A percentile compares a stretch with the other conserved stretches of the same genome.
These are phyloP conservation scores for Polyodon spathula DNA, from an alignment of 2,113 vertebrate species.

Conservation along the genomic window DNA sequence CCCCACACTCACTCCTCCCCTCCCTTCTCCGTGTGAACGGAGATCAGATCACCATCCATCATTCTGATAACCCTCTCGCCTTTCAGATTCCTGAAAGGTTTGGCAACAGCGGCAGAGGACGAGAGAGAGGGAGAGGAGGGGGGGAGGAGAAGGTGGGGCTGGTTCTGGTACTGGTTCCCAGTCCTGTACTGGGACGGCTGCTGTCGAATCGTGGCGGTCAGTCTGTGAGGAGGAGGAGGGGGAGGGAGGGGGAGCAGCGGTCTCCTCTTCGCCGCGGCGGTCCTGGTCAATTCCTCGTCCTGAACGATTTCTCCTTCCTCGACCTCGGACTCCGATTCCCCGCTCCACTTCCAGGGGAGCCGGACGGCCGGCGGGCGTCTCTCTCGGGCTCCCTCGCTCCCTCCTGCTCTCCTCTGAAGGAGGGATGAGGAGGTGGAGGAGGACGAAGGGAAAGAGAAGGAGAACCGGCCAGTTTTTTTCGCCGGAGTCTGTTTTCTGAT, in stretches of 20 bases:
- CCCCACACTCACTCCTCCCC: neutral
- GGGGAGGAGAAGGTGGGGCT: neutral
- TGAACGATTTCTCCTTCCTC: slow-evolving; percentile 84
- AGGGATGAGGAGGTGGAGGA: slow-evolving; percentile 37
- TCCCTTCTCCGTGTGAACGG: slow-evolving; percentile 10
- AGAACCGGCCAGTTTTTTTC: slow-evolving; percentile 29
- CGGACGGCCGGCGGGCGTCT: slow-evolving; percentile 14
- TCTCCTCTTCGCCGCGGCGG: too few species aligned
- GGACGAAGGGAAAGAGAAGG: slow-evolving; percentile 30
- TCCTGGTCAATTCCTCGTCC: too few species aligned
- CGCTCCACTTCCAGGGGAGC: slow-evolving; percentile 16
- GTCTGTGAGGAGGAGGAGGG: too few species aligned
- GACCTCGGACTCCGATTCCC: slow-evolving; percentile 65
- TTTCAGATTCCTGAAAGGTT: too few species aligned
- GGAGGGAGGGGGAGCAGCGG: too few species aligned
- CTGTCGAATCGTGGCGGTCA: too few species aligned
- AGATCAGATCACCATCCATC: neutral
- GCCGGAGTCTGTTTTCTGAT: too few species aligned
- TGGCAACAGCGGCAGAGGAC: too few species aligned
- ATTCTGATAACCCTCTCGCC: neutral
- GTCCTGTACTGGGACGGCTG: too few species aligned
- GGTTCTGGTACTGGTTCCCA: too few species aligned
- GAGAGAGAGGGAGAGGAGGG: too few species aligned
- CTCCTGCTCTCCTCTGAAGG: slow-evolving; percentile 34
- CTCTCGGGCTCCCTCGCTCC: slow-evolving; percentile 9